phyloP scores from a whole-genome alignment of 1,140 invertebrate species.

The Aricia agestis region DNA sequence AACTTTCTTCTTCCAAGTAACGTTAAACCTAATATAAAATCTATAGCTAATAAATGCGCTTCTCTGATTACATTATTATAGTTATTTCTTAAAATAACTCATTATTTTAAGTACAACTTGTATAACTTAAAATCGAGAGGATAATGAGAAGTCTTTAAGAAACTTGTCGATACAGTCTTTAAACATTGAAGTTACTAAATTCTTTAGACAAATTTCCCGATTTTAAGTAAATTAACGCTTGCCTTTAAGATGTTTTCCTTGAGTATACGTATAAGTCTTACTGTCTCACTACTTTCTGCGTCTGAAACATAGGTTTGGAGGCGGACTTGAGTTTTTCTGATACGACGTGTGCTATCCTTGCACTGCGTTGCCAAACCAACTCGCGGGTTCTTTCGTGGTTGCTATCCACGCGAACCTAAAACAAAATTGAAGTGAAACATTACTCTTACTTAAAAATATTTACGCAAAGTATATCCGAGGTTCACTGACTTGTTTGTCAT shows the following conservation, averaged over 20 bases:
- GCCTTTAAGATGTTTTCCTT: too few relatives aligned
- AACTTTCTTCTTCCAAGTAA: background rate
- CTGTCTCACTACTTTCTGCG: conserved; percentile 41
- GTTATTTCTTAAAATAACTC: background rate
- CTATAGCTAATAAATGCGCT: background rate
- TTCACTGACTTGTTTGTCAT: too few relatives aligned
- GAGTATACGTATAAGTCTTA: conserved; percentile 19
- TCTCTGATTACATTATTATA: background rate
- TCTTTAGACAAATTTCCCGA: too few relatives aligned
- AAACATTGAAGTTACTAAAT: too few relatives aligned
- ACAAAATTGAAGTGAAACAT: conserved; percentile 29
- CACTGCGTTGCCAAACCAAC: conserved; percentile 87
- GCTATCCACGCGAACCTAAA: conserved; percentile 87
- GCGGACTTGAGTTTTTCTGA: conserved; percentile 86
- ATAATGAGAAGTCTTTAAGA: too few relatives aligned
- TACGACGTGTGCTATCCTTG: conserved; percentile 87
- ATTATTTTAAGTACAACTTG: background rate
- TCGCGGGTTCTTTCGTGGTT: conserved; percentile 89
- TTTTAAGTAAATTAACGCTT: too few relatives aligned
- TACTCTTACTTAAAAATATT: too few relatives aligned
- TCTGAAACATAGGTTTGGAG: conserved; percentile 83
- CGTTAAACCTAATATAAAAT: background rate
- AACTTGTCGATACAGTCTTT: too few relatives aligned
- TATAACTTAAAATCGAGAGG: too few relatives aligned
- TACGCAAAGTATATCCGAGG: too few relatives aligned